Base-by-base conservation (phyloP, 2,113 vertebrate species). In the Syngnathus floridae region DNA sequence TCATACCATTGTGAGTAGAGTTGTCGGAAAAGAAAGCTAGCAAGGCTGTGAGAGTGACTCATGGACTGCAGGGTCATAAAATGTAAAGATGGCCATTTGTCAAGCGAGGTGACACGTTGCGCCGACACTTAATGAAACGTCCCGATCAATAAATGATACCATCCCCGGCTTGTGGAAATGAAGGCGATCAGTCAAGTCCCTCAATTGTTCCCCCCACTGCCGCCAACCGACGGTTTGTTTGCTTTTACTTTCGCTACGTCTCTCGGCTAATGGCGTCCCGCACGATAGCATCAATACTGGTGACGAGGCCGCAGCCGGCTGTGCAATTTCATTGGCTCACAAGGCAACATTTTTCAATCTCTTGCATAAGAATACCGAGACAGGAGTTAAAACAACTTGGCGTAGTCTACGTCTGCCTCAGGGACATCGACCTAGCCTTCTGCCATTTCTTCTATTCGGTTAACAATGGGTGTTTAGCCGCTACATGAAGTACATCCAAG, bases 121-220 rank as follows among this genome's bases (percentile, higher is more conserved):
- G 49, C 59, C 67, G 80, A 80, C 82, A 83, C 84, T 84, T 89
- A 87, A 90, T 88, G 86, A 89, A 86, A 88, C 68, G 81, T 82
- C 80, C 62, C 49, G 72, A 88, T 90, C 87, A 81, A 91, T 90
- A 86, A 87, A 88, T 78, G 82, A 87, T 86, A 78, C 83, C 74
- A 78, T 88, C 77, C 70, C 67, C 77, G 81, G 54, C 79, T 69
- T 72, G 64, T 14, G 76, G 76, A 88, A 89, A 90, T 90, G 81
- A 89, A 89, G 77, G 66, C 82, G 76, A 91, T 89, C 88, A 79
- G 83, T 90, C 88, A 90, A 76, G 75, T 79, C 66, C 64, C 60
- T 82, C 76, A 22, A 66, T 64, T 56, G 70, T 68, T 48, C 22
- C 55, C 70, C 26, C 60, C 58, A 5, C 45, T 16, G 13, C 57